phyloP scores from a whole-genome alignment of 1,140 invertebrate genomes.

The Eurytemora carolleeae region DNA sequence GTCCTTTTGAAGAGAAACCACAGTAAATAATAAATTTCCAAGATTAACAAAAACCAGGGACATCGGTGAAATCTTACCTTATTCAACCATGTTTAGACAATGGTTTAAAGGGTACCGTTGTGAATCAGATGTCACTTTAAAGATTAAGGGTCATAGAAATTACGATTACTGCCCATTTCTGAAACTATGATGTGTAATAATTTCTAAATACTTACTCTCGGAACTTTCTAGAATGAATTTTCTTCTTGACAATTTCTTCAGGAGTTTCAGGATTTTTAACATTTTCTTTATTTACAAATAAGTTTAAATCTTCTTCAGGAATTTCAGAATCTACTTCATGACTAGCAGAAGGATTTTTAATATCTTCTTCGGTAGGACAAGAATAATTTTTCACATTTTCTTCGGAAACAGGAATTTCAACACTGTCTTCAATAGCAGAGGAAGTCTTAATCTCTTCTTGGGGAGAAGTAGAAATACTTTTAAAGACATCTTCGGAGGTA shows the following conservation, averaged over 20 bases:
- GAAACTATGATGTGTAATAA: no score
- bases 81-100: background rate
- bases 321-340: background rate
- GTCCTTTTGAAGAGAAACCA: no score
- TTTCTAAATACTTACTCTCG: background rate
- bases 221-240: background rate
- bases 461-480: no score
- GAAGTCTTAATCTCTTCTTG: no score
- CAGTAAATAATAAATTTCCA: no score
- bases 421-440: no score
- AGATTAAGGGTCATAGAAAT: background rate
- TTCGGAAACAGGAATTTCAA: background rate
- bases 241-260: background rate
- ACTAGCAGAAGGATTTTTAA: background rate
- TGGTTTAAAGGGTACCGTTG: background rate
- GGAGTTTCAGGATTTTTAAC: background rate
- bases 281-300: background rate
- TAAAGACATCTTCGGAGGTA: no score
- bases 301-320: background rate
- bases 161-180: no score
- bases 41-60: no score
- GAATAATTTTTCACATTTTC: background rate
- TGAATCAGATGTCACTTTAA: background rate
- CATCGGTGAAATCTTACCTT: background rate
- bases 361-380: background rate